Base-by-base conservation (phyloP, 23 tunicate species). In the Halocynthia roretzi region DNA sequence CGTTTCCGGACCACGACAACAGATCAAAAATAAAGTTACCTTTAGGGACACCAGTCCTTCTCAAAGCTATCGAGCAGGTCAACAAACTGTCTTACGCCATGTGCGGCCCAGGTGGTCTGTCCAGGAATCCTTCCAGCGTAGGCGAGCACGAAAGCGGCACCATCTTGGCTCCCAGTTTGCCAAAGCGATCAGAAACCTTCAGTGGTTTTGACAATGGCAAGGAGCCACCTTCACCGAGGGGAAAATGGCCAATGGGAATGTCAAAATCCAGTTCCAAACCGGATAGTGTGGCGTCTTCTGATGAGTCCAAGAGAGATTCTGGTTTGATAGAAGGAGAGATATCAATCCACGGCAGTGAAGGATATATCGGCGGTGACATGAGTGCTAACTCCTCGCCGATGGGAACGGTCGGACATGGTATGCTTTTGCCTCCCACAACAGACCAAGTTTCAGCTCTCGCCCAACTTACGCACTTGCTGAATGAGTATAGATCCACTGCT, bases 181-280 rank as follows among this genome's bases (percentile, higher is more conserved):
- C 96, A 40, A 89, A 89, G 73, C 79, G 96, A 5, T 89, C 96
- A 2, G 96, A 89, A 67, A 89, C 96, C 14, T 89, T 89, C 63
- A 88, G 96, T 0, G 96, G 96, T 7, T 89, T 89, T 62, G 96
- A 89, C 76, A 83, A 89, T 58, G 96, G 88, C 20, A 89, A 89
- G 52, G 96, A 89, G 70, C 86, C 86, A 8, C 78, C 78, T 8
- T 84, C 88, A 1, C 83, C 96, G 5, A 73, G 96, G 62, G 20
- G 72, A 5, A 64, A 40, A 77, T 77, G 67, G 55, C 6, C 71
- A 52, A 58, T 54, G 40, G 63, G 50, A 19, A 20, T 31, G 72
- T 77, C 81, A 2, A 64, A 61, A 77, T 20, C 14, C 18, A 11
- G 55, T 18, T 60, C 80, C 19, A 70, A 71, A 0, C 81, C 51